Percentiles rank a stretch among this genome's conserved stretches.
Conservation (phyloP, 2,888 invertebrate species). For the Tipula vernalis region DNA sequence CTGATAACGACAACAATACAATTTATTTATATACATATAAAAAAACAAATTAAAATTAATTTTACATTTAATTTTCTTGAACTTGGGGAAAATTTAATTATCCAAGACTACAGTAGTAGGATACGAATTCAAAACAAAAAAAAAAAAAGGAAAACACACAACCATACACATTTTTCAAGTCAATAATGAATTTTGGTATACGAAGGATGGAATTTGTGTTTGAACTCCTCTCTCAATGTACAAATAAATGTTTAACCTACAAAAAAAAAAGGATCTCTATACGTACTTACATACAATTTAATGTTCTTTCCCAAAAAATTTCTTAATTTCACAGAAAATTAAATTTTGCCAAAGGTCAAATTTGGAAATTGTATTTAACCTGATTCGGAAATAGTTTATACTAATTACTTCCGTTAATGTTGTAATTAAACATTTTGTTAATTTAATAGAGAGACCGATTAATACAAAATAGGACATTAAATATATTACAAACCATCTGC, state of each 20-base stretch:
- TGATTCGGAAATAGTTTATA: not conserved
- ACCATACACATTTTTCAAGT: not conserved
- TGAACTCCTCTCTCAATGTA: not conserved
- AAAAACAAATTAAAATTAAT: not conserved
- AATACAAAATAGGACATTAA: not conserved
- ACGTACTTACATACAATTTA: not conserved
- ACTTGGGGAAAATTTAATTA: not conserved
- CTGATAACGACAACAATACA: not conserved
- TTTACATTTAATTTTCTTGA: not conserved
- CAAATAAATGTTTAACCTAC: not conserved
- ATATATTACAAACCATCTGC: not conserved
- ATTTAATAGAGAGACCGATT: not conserved
- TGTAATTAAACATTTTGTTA: not conserved
- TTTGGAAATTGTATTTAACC: not conserved
- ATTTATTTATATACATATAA: not conserved
- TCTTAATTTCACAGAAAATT: not conserved
- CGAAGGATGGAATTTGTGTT: not conserved
- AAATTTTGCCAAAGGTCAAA: not conserved
- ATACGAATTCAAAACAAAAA: not conserved
- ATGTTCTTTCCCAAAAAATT: not conserved
- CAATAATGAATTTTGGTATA: not conserved
- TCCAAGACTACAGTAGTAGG: not conserved
- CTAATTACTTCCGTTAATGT: not conserved
- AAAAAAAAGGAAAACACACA: not conserved
- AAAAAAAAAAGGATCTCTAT: not conserved